A percentile compares a stretch with the other conserved stretches of the same genome.
These are phyloP conservation scores for Platalea minor DNA, from an alignment of 2,797 vertebrate genomes.

Conservation along the genomic window DNA sequence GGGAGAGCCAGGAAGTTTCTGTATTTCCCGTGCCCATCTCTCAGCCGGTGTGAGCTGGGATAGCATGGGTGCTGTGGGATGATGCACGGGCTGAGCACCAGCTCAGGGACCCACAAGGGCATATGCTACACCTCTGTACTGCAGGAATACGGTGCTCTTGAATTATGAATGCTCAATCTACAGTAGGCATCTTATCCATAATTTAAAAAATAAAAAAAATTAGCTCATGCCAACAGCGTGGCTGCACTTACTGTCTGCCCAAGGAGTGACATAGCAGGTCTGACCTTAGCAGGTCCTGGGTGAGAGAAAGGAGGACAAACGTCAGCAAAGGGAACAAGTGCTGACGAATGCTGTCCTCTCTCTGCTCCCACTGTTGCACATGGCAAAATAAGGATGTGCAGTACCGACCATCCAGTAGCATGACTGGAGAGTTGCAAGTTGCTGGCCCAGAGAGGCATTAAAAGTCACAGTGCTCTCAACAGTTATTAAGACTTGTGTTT, in stretches of 20 bases:
- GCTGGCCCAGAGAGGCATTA: neutral
- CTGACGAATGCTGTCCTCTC: neutral
- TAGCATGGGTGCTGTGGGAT: neutral
- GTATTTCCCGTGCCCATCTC: neutral
- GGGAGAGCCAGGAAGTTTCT: neutral
- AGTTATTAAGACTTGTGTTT: neutral
- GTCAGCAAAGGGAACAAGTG: neutral
- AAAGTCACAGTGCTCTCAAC: neutral
- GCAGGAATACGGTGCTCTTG: neutral
- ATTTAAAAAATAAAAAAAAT: neutral
- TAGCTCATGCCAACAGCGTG: neutral
- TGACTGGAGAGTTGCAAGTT: neutral
- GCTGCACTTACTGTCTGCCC: neutral
- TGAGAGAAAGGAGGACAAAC: neutral
- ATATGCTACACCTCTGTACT: neutral
- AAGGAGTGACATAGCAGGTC: neutral
- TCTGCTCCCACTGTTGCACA: neutral
- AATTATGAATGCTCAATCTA: neutral
- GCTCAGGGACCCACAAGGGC: rapidly evolving
- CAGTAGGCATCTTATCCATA: neutral
- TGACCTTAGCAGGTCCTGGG: neutral
- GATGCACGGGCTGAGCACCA: neutral
- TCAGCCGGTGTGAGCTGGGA: rapidly evolving
- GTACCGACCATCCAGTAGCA: neutral
- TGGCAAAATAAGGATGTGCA: neutral